Base-by-base conservation (phyloP, 2,113 vertebrate species). In the Leptobrachium leishanense region DNA sequence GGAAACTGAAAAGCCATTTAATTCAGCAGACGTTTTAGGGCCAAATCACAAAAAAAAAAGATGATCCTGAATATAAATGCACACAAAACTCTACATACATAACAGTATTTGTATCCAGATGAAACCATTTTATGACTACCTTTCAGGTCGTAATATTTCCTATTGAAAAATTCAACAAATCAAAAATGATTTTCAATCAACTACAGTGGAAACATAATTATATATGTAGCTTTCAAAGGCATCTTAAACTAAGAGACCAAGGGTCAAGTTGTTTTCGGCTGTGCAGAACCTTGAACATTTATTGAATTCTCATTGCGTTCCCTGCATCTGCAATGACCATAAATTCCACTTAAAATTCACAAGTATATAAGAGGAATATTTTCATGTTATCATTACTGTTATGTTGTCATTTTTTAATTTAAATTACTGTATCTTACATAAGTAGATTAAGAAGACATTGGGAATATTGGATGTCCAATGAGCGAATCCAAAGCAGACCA, bases 201-300 rank as follows among this genome's bases (percentile, higher is more conserved):
- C 40, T 66, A 15, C 13, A 55, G 2, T 72, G 46, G 77, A 66
- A 71, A 79, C 11, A 53, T 55, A 79, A 79, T 79, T 72, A 67
- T 43, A 50, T 79, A 66, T 42, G 31, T 39, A 72, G 46, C 44
- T 63, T 3, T 42, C 64, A 44, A 65, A 64, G 69, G 55, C 77
- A 72, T 78, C 68, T 31, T 42, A 64, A 57, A 43, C 43, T 46
- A 54, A 50, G 62, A 53, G n/a, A 54, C 5, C 11, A 20, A 57
- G 62, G 68, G 77, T 79, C 77, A 79, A 79, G 77, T 72, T 79
- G 77, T 79, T 72, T 72, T 59, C 62, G 54, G 43, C 57, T 55
- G 66, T 66, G 41, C 13, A 5, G 69, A 46, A 79, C 77, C 77
- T 79, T 79, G 77, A 72, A 43, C 15, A 54, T 31, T 72, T 72